Percentiles rank a stretch among this genome's conserved stretches.
These are phyloP conservation scores for Megatriorchis doriae DNA, from an alignment of 2,113 vertebrate species.

Conservation along the genomic window DNA sequence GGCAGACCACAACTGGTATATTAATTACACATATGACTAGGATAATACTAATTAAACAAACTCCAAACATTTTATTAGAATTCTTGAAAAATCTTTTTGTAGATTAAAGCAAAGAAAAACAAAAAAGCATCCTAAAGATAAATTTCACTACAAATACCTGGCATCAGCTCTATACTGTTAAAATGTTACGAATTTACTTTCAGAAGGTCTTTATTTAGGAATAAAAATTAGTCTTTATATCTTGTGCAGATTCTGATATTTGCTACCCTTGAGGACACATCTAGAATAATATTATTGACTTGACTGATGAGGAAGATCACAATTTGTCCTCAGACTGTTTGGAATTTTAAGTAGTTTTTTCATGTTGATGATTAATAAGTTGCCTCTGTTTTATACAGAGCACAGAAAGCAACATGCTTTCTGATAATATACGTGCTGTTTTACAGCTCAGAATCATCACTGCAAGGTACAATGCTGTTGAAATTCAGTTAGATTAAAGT, in stretches of 20 bases:
- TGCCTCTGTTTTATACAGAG: neutral
- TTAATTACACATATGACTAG: neutral
- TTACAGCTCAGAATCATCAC: neutral
- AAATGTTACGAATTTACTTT: neutral
- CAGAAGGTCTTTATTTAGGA: neutral
- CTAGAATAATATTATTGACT: neutral
- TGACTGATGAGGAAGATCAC: neutral
- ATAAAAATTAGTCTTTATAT: neutral
- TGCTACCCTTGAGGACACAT: neutral
- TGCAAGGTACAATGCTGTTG: neutral
- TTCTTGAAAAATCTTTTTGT: constrained; percentile 12
- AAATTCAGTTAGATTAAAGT: neutral
- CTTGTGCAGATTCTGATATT: neutral
- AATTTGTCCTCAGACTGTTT: neutral
- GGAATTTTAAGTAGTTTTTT: neutral
- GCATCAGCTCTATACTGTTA: neutral
- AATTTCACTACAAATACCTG: neutral
- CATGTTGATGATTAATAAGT: too few relatives aligned
- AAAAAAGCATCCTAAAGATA: neutral
- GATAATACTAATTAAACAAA: neutral
- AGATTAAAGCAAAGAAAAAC: neutral
- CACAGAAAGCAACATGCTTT: neutral
- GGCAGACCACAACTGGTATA: neutral
- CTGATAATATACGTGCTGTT: neutral
- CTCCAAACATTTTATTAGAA: neutral